Percentiles rank a stretch among this genome's conserved stretches.
These are phyloP conservation scores for Drosophila obscura DNA, from an alignment of 1,140 invertebrate species.

Conservation along the genomic window DNA sequence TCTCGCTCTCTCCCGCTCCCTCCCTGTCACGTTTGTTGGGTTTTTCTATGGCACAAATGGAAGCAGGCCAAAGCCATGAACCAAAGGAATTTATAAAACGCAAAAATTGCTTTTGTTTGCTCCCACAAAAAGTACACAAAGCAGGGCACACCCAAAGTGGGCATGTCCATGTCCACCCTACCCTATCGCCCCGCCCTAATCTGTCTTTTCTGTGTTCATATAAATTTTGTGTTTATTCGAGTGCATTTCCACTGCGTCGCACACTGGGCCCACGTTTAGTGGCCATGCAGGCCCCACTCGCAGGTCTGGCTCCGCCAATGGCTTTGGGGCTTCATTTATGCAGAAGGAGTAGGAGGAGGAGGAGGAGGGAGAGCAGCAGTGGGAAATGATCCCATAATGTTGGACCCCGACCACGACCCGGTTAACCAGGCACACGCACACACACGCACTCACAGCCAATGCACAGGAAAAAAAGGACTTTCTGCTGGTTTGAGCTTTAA, in stretches of 20 bases:
- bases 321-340: constrained; percentile 75
- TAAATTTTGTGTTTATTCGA: constrained; percentile 82
- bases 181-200: constrained; percentile 26
- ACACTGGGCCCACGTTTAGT: constrained; percentile 64
- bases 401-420: constrained; percentile 30
- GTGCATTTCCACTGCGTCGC: constrained; percentile 78
- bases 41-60: constrained; percentile 34
- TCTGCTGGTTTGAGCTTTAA: constrained; percentile 11
- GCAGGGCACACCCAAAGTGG: neutral
- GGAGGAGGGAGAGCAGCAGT: neutral
- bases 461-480: constrained; percentile 17
- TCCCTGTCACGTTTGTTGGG: neutral
- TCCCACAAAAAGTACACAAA: constrained; percentile 37
- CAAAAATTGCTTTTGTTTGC: constrained; percentile 74
- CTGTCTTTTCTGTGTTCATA: constrained; percentile 73
- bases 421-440: constrained; percentile 25
- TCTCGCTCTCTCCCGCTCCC: constrained; percentile 13
- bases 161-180: constrained; percentile 8
- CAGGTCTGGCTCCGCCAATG: constrained; percentile 25
- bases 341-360: neutral
- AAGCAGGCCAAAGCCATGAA: constrained; percentile 38
- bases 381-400: constrained; percentile 45
- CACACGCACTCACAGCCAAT: neutral
- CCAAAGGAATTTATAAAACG: constrained; percentile 69
- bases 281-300: constrained; percentile 39